Conservation (phyloP, 2,797 vertebrate genomes). For the Xenentodon cancila region DNA sequence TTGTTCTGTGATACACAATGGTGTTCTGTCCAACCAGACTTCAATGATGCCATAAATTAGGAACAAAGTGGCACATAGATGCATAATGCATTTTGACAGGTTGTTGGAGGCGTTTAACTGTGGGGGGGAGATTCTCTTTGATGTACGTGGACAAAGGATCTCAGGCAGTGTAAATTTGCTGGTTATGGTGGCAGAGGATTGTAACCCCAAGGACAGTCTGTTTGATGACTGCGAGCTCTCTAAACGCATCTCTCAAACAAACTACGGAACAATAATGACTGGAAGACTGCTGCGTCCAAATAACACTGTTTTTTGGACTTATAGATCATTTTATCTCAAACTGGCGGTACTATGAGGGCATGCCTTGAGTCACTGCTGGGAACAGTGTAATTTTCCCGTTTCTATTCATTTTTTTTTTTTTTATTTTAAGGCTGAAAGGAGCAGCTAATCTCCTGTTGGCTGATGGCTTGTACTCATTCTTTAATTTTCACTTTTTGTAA, state of each 20-base stretch:
- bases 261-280: too few species aligned
- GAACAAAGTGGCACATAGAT: neutral
- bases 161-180: slow-evolving; percentile 12
- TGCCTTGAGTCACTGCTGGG: neutral
- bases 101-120: neutral
- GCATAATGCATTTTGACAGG: neutral
- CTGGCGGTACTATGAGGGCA: neutral
- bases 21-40: neutral
- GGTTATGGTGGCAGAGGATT: neutral
- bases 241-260: too few species aligned
- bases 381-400: slow-evolving; percentile 19
- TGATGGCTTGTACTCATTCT: slow-evolving; percentile 11
- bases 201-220: slow-evolving; percentile 22
- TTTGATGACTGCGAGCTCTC: slow-evolving; percentile 1
- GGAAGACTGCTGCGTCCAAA: too few species aligned
- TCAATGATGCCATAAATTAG: neutral
- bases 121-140: neutral
- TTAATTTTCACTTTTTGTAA: slow-evolving; percentile 22
- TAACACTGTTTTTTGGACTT: neutral
- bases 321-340: slow-evolving; percentile 10
- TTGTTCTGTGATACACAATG: slow-evolving; percentile 1
- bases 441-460: slow-evolving; percentile 11
- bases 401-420: too few species aligned
- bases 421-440: slow-evolving; percentile 4
- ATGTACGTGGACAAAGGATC: slow-evolving; percentile 12